These are phyloP conservation scores for Epinotia brunnichana DNA, from an alignment of 2,888 invertebrate genomes.

Conservation along the genomic window DNA sequence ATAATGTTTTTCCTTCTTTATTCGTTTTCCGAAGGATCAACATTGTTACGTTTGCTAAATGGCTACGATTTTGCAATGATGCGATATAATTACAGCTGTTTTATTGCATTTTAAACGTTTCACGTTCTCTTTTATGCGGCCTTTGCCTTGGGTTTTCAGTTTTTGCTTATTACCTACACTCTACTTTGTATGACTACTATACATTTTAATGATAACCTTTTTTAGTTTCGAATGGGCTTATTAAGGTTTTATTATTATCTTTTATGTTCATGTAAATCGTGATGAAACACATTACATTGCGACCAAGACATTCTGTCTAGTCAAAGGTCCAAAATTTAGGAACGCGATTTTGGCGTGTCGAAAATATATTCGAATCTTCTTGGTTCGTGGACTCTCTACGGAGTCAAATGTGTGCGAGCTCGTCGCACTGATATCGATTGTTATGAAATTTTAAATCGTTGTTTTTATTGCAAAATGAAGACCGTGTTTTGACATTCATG, in stretches of 20 bases:
- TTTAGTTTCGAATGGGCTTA: not conserved
- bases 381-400: too few relatives aligned
- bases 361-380: not conserved
- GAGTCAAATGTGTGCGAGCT: too few relatives aligned
- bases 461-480: not conserved
- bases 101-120: conserved; percentile 36
- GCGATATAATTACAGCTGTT: conserved; percentile 29
- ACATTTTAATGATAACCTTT: conserved; percentile 31
- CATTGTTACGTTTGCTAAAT: conserved; percentile 35
- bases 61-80: conserved; percentile 28
- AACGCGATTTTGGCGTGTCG: not conserved
- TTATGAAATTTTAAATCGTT: not conserved
- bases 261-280: not conserved
- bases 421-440: too few relatives aligned
- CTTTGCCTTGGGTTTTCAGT: conserved; percentile 41
- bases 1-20: conserved; percentile 31
- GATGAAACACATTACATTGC: too few relatives aligned
- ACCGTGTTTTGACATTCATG: not conserved
- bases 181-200: conserved; percentile 8
- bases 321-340: not conserved
- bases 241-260: not conserved
- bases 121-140: conserved; percentile 41
- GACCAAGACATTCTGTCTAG: too few relatives aligned
- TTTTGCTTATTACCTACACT: conserved; percentile 25
- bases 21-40: conserved; percentile 9